A percentile compares a stretch with the other conserved stretches of the same genome.
Conservation (phyloP, 2,113 vertebrate species). For the Sapajus apella region DNA sequence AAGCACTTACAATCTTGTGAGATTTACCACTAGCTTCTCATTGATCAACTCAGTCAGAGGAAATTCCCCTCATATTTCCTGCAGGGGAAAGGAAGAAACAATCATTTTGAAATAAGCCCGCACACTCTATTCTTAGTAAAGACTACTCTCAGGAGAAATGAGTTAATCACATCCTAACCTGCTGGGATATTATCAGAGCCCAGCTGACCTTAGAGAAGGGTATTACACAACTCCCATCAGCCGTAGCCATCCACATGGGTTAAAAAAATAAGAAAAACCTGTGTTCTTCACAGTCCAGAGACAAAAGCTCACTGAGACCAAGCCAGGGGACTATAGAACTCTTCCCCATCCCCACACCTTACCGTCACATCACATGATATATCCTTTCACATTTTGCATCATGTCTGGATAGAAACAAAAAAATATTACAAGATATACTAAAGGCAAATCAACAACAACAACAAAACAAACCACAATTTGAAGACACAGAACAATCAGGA, state of each 20-base stretch:
- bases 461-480: background rate
- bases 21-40: background rate
- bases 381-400: background rate
- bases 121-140: background rate
- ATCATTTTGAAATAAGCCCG: background rate
- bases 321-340: background rate
- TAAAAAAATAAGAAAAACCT: background rate
- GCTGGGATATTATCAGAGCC: background rate
- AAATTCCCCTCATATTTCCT: background rate
- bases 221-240: background rate
- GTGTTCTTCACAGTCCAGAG: too few relatives aligned
- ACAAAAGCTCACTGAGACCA: background rate
- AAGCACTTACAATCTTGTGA: background rate
- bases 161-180: background rate
- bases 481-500: background rate
- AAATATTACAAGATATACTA: too few relatives aligned
- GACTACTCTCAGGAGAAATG: background rate
- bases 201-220: background rate
- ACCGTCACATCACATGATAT: background rate
- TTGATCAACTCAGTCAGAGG: background rate
- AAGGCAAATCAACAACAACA: background rate
- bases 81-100: background rate
- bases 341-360: background rate
- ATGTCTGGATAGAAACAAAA: background rate
- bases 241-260: background rate